A percentile compares a stretch with the other conserved stretches of the same genome.
Conservation (phyloP, 2,113 vertebrate genomes). For the Apus apus region DNA sequence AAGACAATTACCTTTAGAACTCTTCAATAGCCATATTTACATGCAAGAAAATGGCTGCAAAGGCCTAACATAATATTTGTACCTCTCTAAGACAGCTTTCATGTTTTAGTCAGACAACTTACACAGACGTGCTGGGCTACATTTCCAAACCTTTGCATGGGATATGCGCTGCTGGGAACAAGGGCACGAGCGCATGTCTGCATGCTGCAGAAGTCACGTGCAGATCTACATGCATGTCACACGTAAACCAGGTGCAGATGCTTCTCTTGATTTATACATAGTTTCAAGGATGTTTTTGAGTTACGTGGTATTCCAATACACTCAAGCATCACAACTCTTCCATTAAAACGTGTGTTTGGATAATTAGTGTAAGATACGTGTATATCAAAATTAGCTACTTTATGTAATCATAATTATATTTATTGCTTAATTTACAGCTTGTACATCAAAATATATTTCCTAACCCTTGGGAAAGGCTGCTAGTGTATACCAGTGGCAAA, state of each 20-base stretch:
- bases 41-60: conserved; percentile 44
- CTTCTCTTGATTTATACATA: not conserved
- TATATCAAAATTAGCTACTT: conserved; percentile 34
- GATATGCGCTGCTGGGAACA: conserved; percentile 2
- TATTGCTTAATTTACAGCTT: conserved; percentile 38
- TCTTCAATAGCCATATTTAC: conserved; percentile 66
- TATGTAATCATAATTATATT: conserved; percentile 21
- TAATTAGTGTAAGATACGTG: not conserved
- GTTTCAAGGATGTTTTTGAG: not conserved
- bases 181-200: not conserved
- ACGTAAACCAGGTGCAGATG: not conserved
- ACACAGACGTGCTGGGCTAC: conserved; percentile 31
- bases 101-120: conserved; percentile 41
- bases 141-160: conserved; percentile 46
- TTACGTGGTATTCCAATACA: not conserved
- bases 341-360: not conserved
- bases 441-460: conserved; percentile 22
- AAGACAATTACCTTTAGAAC: conserved; percentile 49
- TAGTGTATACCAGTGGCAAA: not conserved
- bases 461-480: conserved; percentile 15
- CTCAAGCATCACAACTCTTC: conserved; percentile 9
- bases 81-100: conserved; percentile 62
- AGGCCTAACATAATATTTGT: conserved; percentile 42
- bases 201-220: not conserved
- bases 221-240: not conserved